phyloP scores from a whole-genome alignment of 2,888 invertebrate species.

The Lochmaea capreae region DNA sequence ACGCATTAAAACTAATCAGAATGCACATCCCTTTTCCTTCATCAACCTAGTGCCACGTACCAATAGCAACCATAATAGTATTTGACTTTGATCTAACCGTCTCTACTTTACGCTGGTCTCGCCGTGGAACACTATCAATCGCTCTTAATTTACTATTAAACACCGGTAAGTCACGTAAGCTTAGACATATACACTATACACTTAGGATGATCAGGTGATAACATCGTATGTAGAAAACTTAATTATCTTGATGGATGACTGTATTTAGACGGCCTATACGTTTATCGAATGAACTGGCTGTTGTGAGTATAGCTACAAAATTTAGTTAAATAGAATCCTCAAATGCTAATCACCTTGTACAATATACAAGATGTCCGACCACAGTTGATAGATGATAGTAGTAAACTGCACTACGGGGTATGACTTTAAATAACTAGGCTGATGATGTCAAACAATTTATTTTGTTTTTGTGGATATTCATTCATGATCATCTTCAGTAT shows the following conservation, averaged over 20 bases:
- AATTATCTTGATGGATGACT: constrained; percentile 45
- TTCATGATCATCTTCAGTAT: no score
- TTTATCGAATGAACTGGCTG: background rate
- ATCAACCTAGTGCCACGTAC: background rate
- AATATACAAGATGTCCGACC: no score
- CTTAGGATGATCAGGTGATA: constrained; percentile 36
- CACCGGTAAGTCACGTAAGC: constrained; percentile 43
- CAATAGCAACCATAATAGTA: constrained; percentile 53
- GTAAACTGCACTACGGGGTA: no score
- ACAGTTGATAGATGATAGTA: no score
- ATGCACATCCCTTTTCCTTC: background rate
- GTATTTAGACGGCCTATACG: background rate
- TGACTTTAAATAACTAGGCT: no score
- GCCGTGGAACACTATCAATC: constrained; percentile 54
- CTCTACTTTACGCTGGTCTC: background rate
- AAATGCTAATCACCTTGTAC: no score
- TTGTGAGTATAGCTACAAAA: background rate
- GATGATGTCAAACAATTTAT: no score
- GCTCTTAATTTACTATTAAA: constrained; percentile 59
- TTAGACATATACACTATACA: constrained; percentile 20
- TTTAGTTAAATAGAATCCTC: background rate
- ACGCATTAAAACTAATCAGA: constrained; percentile 1
- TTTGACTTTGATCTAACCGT: constrained; percentile 60
- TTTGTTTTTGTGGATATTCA: no score
- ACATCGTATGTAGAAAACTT: constrained; percentile 47